A percentile compares a stretch with the other conserved stretches of the same genome.
These are phyloP conservation scores for Takifugu ocellatus DNA, from an alignment of 2,797 vertebrate genomes.

Conservation along the genomic window DNA sequence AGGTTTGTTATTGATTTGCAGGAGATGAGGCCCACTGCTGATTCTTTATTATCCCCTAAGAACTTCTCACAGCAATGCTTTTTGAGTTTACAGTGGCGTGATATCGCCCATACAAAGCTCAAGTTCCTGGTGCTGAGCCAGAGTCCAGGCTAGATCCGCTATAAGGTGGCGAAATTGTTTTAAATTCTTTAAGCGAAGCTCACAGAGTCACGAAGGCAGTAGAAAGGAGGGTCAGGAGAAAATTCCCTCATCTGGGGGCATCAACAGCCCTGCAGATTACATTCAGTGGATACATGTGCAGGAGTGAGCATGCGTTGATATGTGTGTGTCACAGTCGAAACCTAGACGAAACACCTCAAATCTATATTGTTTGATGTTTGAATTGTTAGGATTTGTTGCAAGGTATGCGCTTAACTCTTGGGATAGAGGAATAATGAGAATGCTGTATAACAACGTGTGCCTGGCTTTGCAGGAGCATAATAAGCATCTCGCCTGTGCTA, in stretches of 20 bases:
- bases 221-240: slow-evolving; percentile 1
- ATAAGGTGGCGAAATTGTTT: slow-evolving; percentile 27
- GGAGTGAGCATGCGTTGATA: no score
- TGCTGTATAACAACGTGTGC: no score
- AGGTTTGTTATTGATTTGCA: slow-evolving; percentile 56
- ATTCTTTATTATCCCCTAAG: slow-evolving; percentile 54
- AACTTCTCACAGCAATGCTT: slow-evolving; percentile 47
- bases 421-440: no score
- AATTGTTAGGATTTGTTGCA: no score
- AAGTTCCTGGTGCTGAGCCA: slow-evolving; percentile 31
- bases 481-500: slow-evolving; percentile 42
- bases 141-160: slow-evolving; percentile 22
- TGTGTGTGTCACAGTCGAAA: no score
- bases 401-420: no score
- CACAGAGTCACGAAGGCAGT: slow-evolving; percentile 36
- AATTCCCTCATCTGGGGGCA: no score
- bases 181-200: slow-evolving; percentile 38
- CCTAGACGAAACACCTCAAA: no score
- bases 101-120: slow-evolving; percentile 36
- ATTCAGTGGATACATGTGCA: no score
- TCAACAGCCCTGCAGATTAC: no score
- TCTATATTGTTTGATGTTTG: no score
- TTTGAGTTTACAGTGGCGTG: slow-evolving; percentile 39
- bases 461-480: slow-evolving; percentile 46
- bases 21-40: slow-evolving; percentile 56